A percentile compares a stretch with the other conserved stretches of the same genome.
These are phyloP conservation scores for Lucinisca nassula DNA, from an alignment of 2,888 invertebrate species.

Conservation along the genomic window DNA sequence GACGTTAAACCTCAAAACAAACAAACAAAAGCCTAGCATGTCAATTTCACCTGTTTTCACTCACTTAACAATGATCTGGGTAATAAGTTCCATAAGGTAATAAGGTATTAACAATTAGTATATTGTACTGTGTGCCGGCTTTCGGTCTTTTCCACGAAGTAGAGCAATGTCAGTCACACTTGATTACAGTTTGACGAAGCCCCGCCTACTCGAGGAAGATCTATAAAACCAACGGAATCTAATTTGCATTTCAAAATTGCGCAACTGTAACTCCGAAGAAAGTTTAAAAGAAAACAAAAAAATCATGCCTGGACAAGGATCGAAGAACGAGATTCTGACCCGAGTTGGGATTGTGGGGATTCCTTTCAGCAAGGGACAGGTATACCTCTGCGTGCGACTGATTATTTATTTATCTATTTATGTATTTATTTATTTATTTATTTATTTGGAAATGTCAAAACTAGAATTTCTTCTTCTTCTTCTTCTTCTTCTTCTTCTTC, in stretches of 20 bases:
- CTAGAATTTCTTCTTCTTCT: neutral
- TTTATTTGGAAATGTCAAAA: neutral
- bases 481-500: neutral
- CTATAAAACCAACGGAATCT: neutral
- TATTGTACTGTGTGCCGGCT: no score
- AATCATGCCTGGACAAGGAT: neutral
- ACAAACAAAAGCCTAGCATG: no score
- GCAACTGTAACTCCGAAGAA: no score
- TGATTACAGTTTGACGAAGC: no score
- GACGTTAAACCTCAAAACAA: no score
- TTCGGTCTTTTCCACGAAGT: no score
- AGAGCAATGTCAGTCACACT: no score
- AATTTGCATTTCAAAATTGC: conserved; percentile 2
- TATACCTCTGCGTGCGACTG: neutral
- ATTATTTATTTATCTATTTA: neutral
- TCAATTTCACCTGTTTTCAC: no score
- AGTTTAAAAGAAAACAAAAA: neutral
- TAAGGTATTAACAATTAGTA: no score
- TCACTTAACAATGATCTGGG: no score
- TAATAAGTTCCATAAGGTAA: no score
- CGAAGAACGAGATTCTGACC: neutral
- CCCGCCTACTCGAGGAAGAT: neutral
- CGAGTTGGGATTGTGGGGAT: conserved; percentile 75
- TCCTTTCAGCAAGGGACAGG: conserved; percentile 79
- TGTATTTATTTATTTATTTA: neutral